Percentiles rank a stretch among this genome's conserved stretches.
phyloP scores from a whole-genome alignment of 2,113 vertebrate genomes.

The Chloebia gouldiae region DNA sequence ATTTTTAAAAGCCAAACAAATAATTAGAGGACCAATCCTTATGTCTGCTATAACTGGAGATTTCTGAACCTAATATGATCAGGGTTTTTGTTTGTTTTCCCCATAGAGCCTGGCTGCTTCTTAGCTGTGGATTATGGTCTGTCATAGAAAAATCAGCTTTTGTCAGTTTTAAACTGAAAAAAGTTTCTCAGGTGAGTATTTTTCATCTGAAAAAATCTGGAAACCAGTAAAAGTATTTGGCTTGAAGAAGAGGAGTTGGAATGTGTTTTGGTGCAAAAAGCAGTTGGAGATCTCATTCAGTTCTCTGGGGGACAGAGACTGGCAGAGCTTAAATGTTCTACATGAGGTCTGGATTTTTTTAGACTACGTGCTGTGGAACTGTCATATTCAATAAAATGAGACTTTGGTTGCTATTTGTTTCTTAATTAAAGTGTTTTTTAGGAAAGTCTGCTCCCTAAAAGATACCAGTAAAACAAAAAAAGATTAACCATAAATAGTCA shows the following conservation, averaged over 20 bases:
- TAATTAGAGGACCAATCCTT: neutral
- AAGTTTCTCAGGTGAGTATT: neutral
- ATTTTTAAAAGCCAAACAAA: rapidly evolving
- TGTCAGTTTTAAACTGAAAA: neutral
- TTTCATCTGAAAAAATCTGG: neutral
- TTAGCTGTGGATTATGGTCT: neutral
- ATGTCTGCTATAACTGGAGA: neutral
- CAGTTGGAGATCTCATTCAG: neutral
- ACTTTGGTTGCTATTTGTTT: neutral
- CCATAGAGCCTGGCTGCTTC: neutral
- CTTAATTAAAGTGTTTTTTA: neutral
- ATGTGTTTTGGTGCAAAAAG: neutral
- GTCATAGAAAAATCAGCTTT: neutral
- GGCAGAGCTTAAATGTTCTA: neutral
- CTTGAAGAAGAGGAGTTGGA: neutral
- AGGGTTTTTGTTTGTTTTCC: neutral
- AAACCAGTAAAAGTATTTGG: neutral
- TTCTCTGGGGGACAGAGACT: neutral
- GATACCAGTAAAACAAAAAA: neutral
- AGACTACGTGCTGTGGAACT: neutral
- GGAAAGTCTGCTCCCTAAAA: neutral
- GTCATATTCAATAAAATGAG: neutral
- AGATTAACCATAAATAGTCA: neutral
- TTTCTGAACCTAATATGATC: neutral
- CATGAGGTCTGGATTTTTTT: neutral